Conservation (phyloP, 2,888 invertebrate species). For the Phlogophora meticulosa region DNA sequence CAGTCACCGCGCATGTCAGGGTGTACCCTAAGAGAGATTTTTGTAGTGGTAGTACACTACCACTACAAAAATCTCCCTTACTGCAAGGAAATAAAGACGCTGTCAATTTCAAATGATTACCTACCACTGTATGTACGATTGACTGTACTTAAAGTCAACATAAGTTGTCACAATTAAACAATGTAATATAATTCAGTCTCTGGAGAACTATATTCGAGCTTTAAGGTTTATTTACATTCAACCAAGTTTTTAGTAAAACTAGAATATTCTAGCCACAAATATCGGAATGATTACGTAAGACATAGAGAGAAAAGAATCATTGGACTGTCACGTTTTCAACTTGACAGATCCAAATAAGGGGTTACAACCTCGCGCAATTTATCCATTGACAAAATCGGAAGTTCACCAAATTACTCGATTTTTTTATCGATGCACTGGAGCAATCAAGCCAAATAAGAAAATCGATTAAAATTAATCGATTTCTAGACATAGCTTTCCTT, state of each 20-base stretch:
- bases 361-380: not conserved
- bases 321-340: not conserved
- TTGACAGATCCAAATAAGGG: not conserved
- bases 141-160: too few relatives aligned
- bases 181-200: conserved; percentile 58
- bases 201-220: conserved; percentile 57
- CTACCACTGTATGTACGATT: too few relatives aligned
- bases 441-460: not conserved
- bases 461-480: conserved; percentile 6
- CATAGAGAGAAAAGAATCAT: not conserved
- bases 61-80: too few relatives aligned
- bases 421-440: not conserved
- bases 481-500: conserved; percentile 93
- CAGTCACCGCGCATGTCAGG: too few relatives aligned
- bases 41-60: too few relatives aligned
- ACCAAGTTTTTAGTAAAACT: conserved; percentile 18
- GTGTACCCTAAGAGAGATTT: too few relatives aligned
- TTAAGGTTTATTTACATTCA: conserved; percentile 7
- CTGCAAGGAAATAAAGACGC: too few relatives aligned
- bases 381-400: not conserved
- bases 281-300: conserved; percentile 1
- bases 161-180: conserved; percentile 24
- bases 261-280: conserved; percentile 29
- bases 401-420: not conserved
- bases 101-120: too few relatives aligned